Evolutionary conservation across 2,888 invertebrate species (phyloP), one percentile per base, ranked within the genome.

Genomic region (Drosophila mercatorum): DNA sequence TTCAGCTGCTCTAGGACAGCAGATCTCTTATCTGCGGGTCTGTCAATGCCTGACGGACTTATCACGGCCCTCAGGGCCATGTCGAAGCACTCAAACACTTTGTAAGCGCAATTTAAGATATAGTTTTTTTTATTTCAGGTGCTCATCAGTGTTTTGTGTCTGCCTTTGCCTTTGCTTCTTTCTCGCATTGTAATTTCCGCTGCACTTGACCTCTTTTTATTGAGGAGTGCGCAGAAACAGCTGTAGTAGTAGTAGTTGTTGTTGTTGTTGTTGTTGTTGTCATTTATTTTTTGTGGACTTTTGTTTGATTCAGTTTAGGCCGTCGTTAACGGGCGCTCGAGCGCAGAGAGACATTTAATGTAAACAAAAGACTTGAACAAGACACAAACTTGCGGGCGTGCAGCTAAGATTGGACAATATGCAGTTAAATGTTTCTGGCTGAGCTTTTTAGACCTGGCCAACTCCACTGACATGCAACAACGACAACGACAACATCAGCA

Each of bases 171-270:
- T 57, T 5, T 22, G 17, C 5, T 26, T 53, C 11, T 55, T n/a
- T 40, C 40, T 31, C 14, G 12, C 26, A 17, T 41, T 41, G 70
- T 64, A 74, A 67, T 77, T 74, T 51, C 31, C 41, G 61, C 36
- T 81, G 84, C 80, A 84, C 88, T 87, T 84, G 88, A 87, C 84
- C 88, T 55, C 81, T 78, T 84, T 86, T 26, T 22, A 36, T 38
- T 51, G 58, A 64, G 51, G 59, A 49, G 57, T 22, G 22, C 43
- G 44, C 38, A 28, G 41, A 74, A 70, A 59, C 49, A 34, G 63
- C 3, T 46, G 58, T 64, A n/a, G 31, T 34, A 14, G 17, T 11
- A 43, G 4, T 34, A 53, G 51, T 59, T 43, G 47, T 52, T 62
- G 17, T 56, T 17, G 17, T 43, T 56, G 31, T 11, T 56, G 4